Percentiles rank a stretch among this genome's conserved stretches.
Evolutionary conservation across 2,888 invertebrate genomes (phyloP).

Genomic region (Sericinus montela): DNA sequence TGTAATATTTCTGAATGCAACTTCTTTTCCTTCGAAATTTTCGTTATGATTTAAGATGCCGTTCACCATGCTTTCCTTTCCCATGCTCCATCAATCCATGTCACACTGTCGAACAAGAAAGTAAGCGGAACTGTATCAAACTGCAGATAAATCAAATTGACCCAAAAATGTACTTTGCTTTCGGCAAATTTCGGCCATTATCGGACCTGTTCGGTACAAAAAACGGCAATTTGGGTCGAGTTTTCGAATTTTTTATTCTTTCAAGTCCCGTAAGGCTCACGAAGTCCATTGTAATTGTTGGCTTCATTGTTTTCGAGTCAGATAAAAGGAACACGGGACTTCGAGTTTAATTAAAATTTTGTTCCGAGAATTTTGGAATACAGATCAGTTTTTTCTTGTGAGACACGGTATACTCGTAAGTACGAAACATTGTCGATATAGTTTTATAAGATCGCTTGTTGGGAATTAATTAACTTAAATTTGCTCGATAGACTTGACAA

Average conservation of each 20-base stretch:
- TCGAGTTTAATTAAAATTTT: constrained; percentile 69
- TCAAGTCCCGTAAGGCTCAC: constrained; percentile 31
- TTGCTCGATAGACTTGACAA: constrained; percentile 1
- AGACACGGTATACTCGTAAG: constrained; percentile 33
- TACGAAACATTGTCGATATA: constrained; percentile 27
- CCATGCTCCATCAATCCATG: constrained; percentile 18
- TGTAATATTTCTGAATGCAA: too few species aligned
- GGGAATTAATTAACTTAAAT: constrained; percentile 14
- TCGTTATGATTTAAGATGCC: constrained; percentile 1
- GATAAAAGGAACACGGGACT: constrained; percentile 54
- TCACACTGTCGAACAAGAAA: constrained; percentile 23
- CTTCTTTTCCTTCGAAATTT: background rate
- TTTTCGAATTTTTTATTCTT: constrained; percentile 40
- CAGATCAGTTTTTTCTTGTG: constrained; percentile 31
- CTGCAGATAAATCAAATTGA: constrained; percentile 71
- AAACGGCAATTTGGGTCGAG: constrained; percentile 66
- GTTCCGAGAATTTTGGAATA: constrained; percentile 36
- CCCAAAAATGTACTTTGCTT: constrained; percentile 56
- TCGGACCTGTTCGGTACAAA: constrained; percentile 49
- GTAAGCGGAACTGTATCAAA: constrained; percentile 66
- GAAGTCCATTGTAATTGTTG: constrained; percentile 55
- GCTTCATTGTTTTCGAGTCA: constrained; percentile 60
- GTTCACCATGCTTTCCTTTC: constrained; percentile 10
- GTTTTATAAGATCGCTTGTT: constrained; percentile 4
- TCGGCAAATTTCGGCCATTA: constrained; percentile 71